phyloP scores from a whole-genome alignment of 2,797 vertebrate genomes.

The Alcedo quadribrachys region DNA sequence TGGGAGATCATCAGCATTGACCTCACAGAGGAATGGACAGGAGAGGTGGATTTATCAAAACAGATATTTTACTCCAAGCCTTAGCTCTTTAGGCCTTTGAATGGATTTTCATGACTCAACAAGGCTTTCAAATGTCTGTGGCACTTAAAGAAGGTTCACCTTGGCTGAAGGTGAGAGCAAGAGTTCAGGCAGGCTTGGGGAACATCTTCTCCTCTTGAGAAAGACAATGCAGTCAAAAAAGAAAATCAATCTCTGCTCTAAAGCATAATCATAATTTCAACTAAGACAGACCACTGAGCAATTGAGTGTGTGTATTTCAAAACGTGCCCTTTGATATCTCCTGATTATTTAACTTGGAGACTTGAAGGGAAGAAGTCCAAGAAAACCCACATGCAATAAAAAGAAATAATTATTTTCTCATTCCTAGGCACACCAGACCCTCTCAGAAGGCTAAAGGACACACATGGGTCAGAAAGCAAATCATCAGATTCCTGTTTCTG shows the following conservation, averaged over 20 bases:
- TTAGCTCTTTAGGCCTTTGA: conserved; percentile 32
- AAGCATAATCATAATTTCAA: conserved; percentile 28
- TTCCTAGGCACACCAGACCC: background rate
- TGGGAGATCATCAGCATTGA: conserved; percentile 73
- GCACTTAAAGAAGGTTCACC: conserved; percentile 9
- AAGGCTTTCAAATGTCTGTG: background rate
- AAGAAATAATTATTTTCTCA: conserved; percentile 38
- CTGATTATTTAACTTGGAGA: conserved; percentile 32
- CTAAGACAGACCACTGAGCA: background rate
- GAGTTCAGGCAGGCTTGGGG: background rate
- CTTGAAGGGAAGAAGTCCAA: background rate
- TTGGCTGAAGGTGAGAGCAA: background rate
- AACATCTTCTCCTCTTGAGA: background rate
- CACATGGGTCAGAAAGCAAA: background rate
- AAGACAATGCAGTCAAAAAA: background rate
- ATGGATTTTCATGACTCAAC: conserved; percentile 33
- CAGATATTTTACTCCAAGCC: conserved; percentile 49
- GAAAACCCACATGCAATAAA: conserved; percentile 29
- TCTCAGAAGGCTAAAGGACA: background rate
- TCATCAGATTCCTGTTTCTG: background rate
- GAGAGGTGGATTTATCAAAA: conserved; percentile 65
- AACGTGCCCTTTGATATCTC: conserved; percentile 24
- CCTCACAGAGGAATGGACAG: conserved; percentile 29
- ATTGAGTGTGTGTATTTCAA: background rate
- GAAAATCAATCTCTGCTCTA: conserved; percentile 59